These are phyloP conservation scores for Corella eumyota DNA, from an alignment of 23 tunicate species.

Conservation along the genomic window DNA sequence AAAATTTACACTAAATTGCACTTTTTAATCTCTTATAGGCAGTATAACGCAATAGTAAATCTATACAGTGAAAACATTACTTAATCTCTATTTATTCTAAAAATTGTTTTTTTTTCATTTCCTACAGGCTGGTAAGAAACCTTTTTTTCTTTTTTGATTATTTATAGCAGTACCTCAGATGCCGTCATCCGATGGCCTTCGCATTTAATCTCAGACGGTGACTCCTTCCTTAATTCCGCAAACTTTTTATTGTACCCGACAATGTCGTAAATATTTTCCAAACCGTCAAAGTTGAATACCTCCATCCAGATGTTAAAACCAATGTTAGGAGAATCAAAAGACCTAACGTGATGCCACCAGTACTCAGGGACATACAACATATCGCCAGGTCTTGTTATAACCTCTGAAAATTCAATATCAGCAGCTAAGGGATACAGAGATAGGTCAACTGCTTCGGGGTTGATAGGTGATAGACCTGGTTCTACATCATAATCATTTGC, in stretches of 20 bases:
- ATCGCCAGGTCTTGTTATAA: conserved; percentile 26
- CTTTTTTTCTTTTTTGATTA: not conserved
- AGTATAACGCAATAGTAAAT: too few relatives aligned
- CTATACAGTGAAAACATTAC: too few relatives aligned
- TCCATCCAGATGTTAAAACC: conserved; percentile 14
- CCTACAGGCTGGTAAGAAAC: too few relatives aligned
- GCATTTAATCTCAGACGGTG: not conserved
- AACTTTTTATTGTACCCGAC: not conserved
- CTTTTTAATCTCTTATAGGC: too few relatives aligned
- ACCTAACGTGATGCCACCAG: conserved; percentile 30
- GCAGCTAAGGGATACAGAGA: conserved; percentile 6
- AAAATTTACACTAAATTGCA: too few relatives aligned
- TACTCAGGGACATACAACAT: conserved; percentile 20
- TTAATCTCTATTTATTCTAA: too few relatives aligned
- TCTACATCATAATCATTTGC: conserved; percentile 7
- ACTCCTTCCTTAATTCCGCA: conserved; percentile 1
- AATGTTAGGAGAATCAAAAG: conserved; percentile 10
- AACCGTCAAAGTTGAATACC: not conserved
- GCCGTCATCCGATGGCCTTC: not conserved
- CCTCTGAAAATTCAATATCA: conserved; percentile 13
- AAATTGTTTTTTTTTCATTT: too few relatives aligned
- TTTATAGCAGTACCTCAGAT: not conserved
- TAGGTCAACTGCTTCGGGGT: conserved; percentile 16
- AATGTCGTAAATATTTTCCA: not conserved
- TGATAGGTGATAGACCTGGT: conserved; percentile 16